These are phyloP conservation scores for Indicator maculatus DNA, from an alignment of 2,113 vertebrate species.

Conservation along the genomic window DNA sequence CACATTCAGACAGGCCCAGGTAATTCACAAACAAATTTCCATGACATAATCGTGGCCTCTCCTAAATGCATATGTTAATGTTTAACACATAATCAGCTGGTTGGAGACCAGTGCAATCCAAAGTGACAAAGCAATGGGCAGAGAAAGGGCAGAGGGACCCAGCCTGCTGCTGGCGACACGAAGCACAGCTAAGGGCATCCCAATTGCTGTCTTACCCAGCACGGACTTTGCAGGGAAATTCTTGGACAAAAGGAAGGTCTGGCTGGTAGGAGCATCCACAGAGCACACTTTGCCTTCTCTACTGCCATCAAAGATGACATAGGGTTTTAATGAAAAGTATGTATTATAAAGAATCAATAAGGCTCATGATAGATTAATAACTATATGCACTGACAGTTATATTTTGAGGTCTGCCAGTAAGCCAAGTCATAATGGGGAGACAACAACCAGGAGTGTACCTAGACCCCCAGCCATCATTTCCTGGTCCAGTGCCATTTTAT, in stretches of 20 bases:
- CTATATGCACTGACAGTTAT: background rate
- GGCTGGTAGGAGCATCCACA: background rate
- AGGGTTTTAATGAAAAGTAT: background rate
- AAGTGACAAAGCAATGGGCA: background rate
- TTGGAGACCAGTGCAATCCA: fast-evolving
- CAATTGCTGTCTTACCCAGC: background rate
- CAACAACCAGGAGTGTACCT: background rate
- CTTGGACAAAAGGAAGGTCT: background rate
- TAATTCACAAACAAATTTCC: background rate
- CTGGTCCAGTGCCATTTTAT: background rate
- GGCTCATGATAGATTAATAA: background rate
- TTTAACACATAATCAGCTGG: background rate
- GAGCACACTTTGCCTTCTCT: background rate
- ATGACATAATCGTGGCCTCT: background rate
- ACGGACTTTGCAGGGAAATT: background rate
- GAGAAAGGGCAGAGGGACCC: background rate
- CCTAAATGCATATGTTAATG: background rate
- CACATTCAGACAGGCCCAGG: background rate
- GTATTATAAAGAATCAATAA: slow-evolving; percentile 5
- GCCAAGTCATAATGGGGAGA: background rate
- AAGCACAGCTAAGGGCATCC: background rate
- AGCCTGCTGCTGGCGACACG: background rate
- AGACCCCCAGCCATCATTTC: background rate
- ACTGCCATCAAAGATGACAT: background rate
- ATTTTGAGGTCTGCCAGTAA: background rate